A percentile compares a stretch with the other conserved stretches of the same genome.
Evolutionary conservation across 1,140 invertebrate species (phyloP).

Genomic region (Hyphantria cunea): DNA sequence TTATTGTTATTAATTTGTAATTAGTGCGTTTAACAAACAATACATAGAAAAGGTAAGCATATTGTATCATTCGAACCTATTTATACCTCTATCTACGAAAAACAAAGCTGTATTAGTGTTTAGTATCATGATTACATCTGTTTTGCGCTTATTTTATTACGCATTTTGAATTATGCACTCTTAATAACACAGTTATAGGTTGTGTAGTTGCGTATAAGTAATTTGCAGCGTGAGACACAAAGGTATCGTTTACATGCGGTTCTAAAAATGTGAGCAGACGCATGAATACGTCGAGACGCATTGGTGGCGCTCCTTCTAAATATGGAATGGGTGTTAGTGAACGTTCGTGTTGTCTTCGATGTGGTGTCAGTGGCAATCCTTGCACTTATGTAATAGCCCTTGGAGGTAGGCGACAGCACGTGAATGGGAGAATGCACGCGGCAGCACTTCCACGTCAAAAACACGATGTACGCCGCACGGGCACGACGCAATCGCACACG

Average conservation of each 20-base stretch:
- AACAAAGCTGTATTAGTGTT: constrained; percentile 7
- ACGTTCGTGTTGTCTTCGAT: constrained; percentile 49
- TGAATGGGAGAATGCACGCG: constrained; percentile 63
- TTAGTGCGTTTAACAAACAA: constrained; percentile 60
- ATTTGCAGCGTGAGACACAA: constrained; percentile 42
- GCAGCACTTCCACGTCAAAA: constrained; percentile 64
- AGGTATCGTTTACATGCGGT: constrained; percentile 76
- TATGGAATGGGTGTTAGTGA: constrained; percentile 71
- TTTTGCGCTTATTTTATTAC: constrained; percentile 41
- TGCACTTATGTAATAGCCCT: constrained; percentile 75
- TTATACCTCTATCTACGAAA: constrained; percentile 10
- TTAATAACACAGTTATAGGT: constrained; percentile 38
- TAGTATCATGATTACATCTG: constrained; percentile 29
- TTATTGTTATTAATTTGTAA: constrained; percentile 71
- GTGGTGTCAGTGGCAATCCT: constrained; percentile 48
- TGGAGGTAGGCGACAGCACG: constrained; percentile 56
- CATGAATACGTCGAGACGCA: constrained; percentile 61
- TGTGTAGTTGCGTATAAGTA: constrained; percentile 39
- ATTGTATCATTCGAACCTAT: constrained; percentile 1
- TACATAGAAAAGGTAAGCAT: constrained; percentile 60
- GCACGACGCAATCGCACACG: constrained; percentile 56
- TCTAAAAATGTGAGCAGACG: constrained; percentile 77
- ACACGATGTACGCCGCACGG: constrained; percentile 44
- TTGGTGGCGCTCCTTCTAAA: constrained; percentile 74
- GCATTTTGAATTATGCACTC: constrained; percentile 58